Evolutionary conservation across 2,888 invertebrate species (phyloP).

Genomic region (Myopa testacea): DNA sequence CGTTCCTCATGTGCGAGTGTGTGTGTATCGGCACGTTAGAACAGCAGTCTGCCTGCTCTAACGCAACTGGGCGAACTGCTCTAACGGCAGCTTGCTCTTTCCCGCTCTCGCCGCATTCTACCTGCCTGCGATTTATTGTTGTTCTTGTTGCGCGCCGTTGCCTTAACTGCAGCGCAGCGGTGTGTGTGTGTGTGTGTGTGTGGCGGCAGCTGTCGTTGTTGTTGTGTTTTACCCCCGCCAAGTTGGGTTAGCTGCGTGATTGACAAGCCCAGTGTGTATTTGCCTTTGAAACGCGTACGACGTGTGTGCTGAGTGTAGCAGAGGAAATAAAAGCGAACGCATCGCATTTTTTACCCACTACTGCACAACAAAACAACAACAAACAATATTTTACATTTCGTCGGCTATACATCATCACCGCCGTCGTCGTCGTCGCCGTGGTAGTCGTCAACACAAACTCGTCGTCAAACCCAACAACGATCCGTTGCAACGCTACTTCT

Average conservation of each 20-base stretch:
- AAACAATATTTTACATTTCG: constrained; percentile 37
- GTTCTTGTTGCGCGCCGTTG: constrained; percentile 29
- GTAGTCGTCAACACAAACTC: constrained; percentile 34
- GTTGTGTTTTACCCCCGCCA: constrained; percentile 60
- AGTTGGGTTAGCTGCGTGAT: constrained; percentile 64
- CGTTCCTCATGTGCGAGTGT: constrained; percentile 29
- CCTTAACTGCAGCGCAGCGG: constrained; percentile 12
- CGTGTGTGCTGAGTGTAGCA: constrained; percentile 59
- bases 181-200: constrained; percentile 44
- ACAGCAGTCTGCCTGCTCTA: neutral
- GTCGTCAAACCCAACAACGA: constrained; percentile 2
- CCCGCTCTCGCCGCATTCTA: neutral
- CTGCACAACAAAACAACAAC: constrained; percentile 27
- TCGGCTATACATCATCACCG: constrained; percentile 44
- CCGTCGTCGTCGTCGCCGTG: constrained; percentile 38
- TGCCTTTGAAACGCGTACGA: constrained; percentile 70
- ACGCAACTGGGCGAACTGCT: neutral
- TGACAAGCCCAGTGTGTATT: constrained; percentile 70
- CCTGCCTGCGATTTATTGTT: constrained; percentile 26
- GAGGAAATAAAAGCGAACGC: constrained; percentile 46
- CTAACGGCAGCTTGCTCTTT: neutral
- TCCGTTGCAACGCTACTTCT: constrained; percentile 32
- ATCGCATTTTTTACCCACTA: constrained; percentile 43
- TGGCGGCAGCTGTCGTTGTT: constrained; percentile 42
- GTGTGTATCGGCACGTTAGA: constrained; percentile 32